A percentile compares a stretch with the other conserved stretches of the same genome.
Conservation (phyloP, 2,888 invertebrate species). For the Apomyelois bistriatella region DNA sequence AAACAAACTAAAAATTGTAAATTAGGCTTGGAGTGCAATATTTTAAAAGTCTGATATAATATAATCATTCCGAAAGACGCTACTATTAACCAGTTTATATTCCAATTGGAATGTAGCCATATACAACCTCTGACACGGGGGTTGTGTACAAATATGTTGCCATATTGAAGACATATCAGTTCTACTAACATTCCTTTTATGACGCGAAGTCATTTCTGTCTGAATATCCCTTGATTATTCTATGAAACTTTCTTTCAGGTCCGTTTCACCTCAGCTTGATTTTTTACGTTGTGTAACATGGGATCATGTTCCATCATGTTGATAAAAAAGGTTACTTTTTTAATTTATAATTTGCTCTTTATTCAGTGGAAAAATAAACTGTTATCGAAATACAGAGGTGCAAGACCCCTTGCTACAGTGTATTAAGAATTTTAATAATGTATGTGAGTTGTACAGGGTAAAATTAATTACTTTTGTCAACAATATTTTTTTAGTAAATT, state of each 20-base stretch:
- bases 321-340: too few species aligned
- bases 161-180: slow-evolving; percentile 72
- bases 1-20: neutral
- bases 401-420: too few species aligned
- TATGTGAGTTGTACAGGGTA: too few species aligned
- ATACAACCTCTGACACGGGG: slow-evolving; percentile 18
- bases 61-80: slow-evolving; percentile 6
- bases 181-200: slow-evolving; percentile 62
- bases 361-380: too few species aligned
- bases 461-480: too few species aligned
- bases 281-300: too few species aligned
- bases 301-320: too few species aligned
- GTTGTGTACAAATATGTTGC: slow-evolving; percentile 58
- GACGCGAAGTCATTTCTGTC: slow-evolving; percentile 28
- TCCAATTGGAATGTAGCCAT: slow-evolving; percentile 1
- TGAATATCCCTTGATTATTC: slow-evolving; percentile 11
- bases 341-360: too few species aligned
- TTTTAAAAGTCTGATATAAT: slow-evolving; percentile 8
- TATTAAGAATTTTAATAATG: too few species aligned
- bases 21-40: slow-evolving; percentile 1
- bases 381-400: too few species aligned
- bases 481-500: too few species aligned
- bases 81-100: neutral
- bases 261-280: neutral
- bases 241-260: neutral